A percentile compares a stretch with the other conserved stretches of the same genome.
These are phyloP conservation scores for Steinernema feltiae DNA, from an alignment of 1,140 invertebrate genomes.

Conservation along the genomic window DNA sequence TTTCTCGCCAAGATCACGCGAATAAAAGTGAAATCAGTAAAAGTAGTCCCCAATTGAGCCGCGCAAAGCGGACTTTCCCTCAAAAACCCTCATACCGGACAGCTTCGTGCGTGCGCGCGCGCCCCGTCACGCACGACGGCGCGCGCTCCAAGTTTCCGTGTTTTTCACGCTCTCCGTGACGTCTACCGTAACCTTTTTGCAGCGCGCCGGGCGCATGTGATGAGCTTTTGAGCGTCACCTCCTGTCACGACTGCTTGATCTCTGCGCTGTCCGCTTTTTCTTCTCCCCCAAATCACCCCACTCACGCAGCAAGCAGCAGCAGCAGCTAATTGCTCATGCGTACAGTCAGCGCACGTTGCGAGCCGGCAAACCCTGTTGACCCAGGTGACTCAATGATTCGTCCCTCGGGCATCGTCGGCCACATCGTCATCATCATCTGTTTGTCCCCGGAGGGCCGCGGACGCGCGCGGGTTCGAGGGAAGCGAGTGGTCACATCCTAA, in stretches of 20 bases:
- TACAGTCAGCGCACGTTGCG: background rate
- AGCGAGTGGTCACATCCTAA: background rate
- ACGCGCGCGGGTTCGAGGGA: background rate
- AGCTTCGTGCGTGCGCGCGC: background rate
- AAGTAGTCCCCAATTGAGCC: background rate
- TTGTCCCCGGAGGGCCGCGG: background rate
- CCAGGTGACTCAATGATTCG: background rate
- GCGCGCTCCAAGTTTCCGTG: background rate
- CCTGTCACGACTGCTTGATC: slow-evolving; percentile 12
- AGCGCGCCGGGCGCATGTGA: background rate
- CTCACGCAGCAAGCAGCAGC: background rate
- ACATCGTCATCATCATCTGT: background rate
- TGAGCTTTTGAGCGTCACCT: slow-evolving; percentile 1
- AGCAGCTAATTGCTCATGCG: background rate
- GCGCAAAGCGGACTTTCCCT: background rate
- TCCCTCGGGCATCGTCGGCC: background rate
- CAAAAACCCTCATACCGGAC: background rate
- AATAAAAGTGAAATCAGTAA: too few species aligned
- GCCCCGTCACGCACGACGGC: background rate
- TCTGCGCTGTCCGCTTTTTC: background rate
- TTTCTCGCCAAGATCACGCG: background rate
- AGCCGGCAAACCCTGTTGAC: background rate
- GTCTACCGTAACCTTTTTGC: background rate
- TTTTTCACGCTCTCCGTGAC: background rate
- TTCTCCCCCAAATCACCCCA: background rate